Percentiles rank a stretch among this genome's conserved stretches.
Evolutionary conservation across 2,888 invertebrate species (phyloP).

Genomic region (Morpho achilles): DNA sequence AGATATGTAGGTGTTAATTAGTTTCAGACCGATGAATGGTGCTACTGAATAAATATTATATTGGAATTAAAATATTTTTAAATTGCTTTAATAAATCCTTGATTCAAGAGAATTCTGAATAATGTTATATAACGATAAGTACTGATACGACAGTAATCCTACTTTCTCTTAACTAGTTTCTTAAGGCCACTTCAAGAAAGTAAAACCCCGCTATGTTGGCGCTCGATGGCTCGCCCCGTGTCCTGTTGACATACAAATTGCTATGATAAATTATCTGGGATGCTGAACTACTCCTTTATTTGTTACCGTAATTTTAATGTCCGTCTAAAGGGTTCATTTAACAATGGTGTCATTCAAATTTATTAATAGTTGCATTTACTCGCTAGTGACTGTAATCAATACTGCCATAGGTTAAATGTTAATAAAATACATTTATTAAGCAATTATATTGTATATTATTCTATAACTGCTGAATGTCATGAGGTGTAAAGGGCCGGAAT

Average conservation of each 20-base stretch:
- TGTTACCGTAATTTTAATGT: slow-evolving; percentile 13
- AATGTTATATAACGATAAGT: slow-evolving; percentile 64
- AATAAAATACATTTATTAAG: slow-evolving; percentile 3
- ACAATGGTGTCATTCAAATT: slow-evolving; percentile 2
- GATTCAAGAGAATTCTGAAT: slow-evolving; percentile 31
- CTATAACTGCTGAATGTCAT: slow-evolving; percentile 3
- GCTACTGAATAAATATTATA: too few species aligned
- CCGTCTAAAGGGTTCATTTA: neutral
- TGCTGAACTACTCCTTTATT: slow-evolving; percentile 35
- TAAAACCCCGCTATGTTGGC: slow-evolving; percentile 75
- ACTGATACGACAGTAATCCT: slow-evolving; percentile 65
- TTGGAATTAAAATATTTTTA: neutral
- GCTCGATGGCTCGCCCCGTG: slow-evolving; percentile 57
- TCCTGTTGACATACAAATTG: slow-evolving; percentile 76
- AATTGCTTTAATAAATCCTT: slow-evolving; percentile 10
- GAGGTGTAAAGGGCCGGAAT: slow-evolving; percentile 6
- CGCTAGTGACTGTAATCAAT: slow-evolving; percentile 2
- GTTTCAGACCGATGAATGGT: slow-evolving; percentile 41
- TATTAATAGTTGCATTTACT: slow-evolving; percentile 1
- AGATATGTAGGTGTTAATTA: slow-evolving; percentile 66
- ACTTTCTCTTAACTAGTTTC: slow-evolving; percentile 78
- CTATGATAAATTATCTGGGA: slow-evolving; percentile 64
- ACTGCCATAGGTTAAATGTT: neutral
- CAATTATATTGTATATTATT: slow-evolving; percentile 7
- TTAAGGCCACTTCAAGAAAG: slow-evolving; percentile 75